Conservation (phyloP, 2,888 invertebrate genomes). For the Parnassius smintheus region DNA sequence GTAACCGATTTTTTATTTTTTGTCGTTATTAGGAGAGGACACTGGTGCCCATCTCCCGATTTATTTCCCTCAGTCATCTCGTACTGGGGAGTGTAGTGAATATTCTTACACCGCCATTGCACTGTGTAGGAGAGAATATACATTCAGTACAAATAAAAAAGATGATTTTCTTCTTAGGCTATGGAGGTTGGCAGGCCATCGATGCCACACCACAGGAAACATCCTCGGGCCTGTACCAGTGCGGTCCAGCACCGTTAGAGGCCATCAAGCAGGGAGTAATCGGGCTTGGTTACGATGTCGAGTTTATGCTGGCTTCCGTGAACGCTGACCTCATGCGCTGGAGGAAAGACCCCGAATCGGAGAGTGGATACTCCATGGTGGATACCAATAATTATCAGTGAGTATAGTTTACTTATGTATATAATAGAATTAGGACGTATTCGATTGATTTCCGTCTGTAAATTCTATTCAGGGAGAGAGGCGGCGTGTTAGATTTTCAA, state of each 20-base stretch:
- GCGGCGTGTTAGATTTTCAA: too few relatives aligned
- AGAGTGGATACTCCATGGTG: conserved; percentile 84
- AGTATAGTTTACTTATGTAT: conserved; percentile 44
- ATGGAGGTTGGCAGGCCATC: conserved; percentile 95
- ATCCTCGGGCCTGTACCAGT: conserved; percentile 86
- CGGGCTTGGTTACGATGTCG: conserved; percentile 87
- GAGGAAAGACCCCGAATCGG: conserved; percentile 84
- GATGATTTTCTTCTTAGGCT: conserved; percentile 66
- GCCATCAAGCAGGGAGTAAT: conserved; percentile 89
- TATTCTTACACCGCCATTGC: too few relatives aligned
- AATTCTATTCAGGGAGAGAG: too few relatives aligned
- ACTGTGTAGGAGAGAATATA: too few relatives aligned
- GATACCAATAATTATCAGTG: conserved; percentile 88
- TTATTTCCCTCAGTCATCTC: too few relatives aligned
- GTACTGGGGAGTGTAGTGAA: too few relatives aligned
- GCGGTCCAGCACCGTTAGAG: conserved; percentile 89
- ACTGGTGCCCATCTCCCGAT: too few relatives aligned
- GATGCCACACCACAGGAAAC: conserved; percentile 93
- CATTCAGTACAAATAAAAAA: background rate
- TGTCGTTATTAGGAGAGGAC: too few relatives aligned
- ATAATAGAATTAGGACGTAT: background rate
- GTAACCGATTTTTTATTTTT: too few relatives aligned
- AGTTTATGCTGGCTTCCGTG: conserved; percentile 90
- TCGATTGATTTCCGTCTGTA: too few relatives aligned
- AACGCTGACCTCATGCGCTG: conserved; percentile 92